Percentiles rank a stretch among this genome's conserved stretches.
phyloP scores from a whole-genome alignment of 2,113 vertebrate genomes.

The Perca fluviatilis region DNA sequence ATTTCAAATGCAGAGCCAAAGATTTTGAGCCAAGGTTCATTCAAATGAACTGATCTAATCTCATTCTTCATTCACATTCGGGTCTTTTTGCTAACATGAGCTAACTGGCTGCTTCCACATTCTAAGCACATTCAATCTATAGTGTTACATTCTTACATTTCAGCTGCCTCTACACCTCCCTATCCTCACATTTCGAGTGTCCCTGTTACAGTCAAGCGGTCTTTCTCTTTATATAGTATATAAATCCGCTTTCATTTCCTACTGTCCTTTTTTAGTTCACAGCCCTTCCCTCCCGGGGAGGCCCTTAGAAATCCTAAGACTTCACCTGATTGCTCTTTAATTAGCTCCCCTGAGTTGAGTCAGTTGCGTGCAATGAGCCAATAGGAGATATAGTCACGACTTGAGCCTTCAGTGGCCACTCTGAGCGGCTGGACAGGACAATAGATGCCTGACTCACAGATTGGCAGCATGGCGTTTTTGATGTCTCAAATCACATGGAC shows the following conservation, averaged over 20 bases:
- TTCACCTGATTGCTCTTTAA: slow-evolving; percentile 78
- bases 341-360: slow-evolving; percentile 72
- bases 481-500: background rate
- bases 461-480: slow-evolving; percentile 35
- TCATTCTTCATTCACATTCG: background rate
- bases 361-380: slow-evolving; percentile 58
- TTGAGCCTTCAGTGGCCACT: slow-evolving; percentile 43
- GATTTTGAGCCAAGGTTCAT: background rate
- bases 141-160: background rate
- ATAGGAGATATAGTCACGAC: slow-evolving; percentile 27
- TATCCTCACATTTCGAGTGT: background rate
- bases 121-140: background rate
- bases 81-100: background rate
- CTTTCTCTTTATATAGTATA: slow-evolving; percentile 4
- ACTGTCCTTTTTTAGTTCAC: slow-evolving; percentile 42
- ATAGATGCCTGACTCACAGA: slow-evolving; percentile 25
- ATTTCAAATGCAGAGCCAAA: background rate
- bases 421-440: slow-evolving; percentile 35
- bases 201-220: background rate
- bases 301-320: slow-evolving; percentile 72
- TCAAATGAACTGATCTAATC: background rate
- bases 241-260: slow-evolving; percentile 21
- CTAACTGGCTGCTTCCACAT: background rate
- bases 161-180: background rate
- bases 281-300: slow-evolving; percentile 55